Conservation (phyloP, 1,140 invertebrate genomes). For the Orussus abietinus region DNA sequence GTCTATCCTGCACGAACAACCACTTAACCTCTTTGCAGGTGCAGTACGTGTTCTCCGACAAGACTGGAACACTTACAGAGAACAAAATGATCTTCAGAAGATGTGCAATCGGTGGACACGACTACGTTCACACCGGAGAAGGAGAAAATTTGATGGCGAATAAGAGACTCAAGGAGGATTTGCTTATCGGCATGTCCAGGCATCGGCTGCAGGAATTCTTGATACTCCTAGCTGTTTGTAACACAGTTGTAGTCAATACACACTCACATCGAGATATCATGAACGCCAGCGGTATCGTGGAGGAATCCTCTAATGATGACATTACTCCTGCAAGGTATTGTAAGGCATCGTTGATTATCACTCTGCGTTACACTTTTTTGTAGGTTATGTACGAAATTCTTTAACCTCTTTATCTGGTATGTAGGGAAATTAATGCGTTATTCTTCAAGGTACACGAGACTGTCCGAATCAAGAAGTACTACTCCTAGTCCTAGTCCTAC, state of each 20-base stretch:
- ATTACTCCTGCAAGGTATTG: slow-evolving; percentile 25
- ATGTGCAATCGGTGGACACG: slow-evolving; percentile 83
- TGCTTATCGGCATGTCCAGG: slow-evolving; percentile 49
- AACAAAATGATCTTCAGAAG: slow-evolving; percentile 95
- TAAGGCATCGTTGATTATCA: background rate
- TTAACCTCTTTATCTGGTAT: background rate
- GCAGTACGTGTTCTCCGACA: slow-evolving; percentile 95
- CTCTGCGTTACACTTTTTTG: slow-evolving; percentile 9
- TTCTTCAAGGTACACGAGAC: slow-evolving; percentile 55
- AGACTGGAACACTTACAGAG: slow-evolving; percentile 95
- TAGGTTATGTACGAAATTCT: slow-evolving; percentile 2
- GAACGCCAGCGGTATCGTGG: slow-evolving; percentile 75
- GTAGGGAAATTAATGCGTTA: background rate
- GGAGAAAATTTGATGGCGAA: slow-evolving; percentile 62
- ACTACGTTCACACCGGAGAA: slow-evolving; percentile 78
- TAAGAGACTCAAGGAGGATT: slow-evolving; percentile 64
- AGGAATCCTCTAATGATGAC: slow-evolving; percentile 43
- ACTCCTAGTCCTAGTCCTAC: slow-evolving; percentile 71
- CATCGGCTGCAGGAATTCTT: slow-evolving; percentile 84
- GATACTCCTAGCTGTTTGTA: slow-evolving; percentile 87
- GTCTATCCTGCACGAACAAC: slow-evolving; percentile 1
- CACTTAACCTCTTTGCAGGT: slow-evolving; percentile 55
- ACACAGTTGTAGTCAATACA: slow-evolving; percentile 91
- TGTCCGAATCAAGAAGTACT: slow-evolving; percentile 68
- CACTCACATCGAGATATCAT: slow-evolving; percentile 85